Evolutionary conservation across 2,113 vertebrate genomes (phyloP), one percentile per base, ranked within the genome.

Genomic region (Mellivora capensis): DNA sequence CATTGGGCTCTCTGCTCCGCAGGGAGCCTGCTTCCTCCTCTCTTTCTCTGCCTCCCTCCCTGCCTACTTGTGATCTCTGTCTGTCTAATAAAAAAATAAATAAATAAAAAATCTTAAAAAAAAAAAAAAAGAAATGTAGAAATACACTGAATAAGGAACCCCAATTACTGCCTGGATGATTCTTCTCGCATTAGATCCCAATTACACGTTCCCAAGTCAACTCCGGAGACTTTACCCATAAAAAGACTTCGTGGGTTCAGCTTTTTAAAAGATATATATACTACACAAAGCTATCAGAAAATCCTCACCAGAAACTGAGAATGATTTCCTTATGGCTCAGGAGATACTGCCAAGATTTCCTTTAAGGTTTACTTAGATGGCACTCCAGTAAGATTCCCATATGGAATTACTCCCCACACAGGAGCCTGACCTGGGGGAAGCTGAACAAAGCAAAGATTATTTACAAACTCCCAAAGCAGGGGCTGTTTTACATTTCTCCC

Each of bases 341-440:
- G 72, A 95, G 91, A 98, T 98, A 98, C 98, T 98, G 98, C 98
- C 97, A 98, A 98, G 96, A 98, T 97, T 97, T 93, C 2, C 97
- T 98, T 98, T 96, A 96, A 98, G 97, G 87, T 98, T 98, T 98
- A 87, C 91, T 98, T 98, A 98, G 97, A 98, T 90, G 87, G 96
- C 96, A 97, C 91, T 97, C 84, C 90, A 98, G 94, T 96, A 93
- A 98, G 97, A 96, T 95, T 98, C 96, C 98, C 98, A 98, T 98
- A 98, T 99, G 98, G 98, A 98, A 98, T 98, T 98, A 98, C 87
- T 99, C 98, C 96, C 2, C 62, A 97, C 93, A 96, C 93, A 93
- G 95, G 97, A 98, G 96, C 85, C 98, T 98, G 98, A 98, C 98
- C 97, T 98, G 98, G 83, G 97, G 97, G 95, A 95, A 98, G 91